phyloP scores from a whole-genome alignment of 2,888 invertebrate species.

The Reticulitermes lucifugus region DNA sequence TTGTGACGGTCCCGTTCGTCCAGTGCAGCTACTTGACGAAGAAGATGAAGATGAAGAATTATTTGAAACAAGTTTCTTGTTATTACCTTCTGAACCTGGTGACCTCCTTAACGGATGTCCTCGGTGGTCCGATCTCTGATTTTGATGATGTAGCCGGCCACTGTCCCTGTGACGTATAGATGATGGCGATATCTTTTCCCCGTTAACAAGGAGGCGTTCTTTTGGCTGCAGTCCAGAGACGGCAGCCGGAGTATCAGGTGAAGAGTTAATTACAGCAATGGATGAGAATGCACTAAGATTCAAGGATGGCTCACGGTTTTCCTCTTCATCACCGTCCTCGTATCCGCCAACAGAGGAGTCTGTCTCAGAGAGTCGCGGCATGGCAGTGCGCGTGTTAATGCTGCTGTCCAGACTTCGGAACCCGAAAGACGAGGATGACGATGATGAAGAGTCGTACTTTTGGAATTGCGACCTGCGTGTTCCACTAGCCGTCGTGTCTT shows the following conservation, averaged over 20 bases:
- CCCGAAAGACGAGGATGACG: constrained; percentile 70
- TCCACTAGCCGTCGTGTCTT: constrained; percentile 65
- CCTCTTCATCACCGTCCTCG: constrained; percentile 68
- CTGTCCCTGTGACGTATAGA: constrained; percentile 52
- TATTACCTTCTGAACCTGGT: constrained; percentile 59
- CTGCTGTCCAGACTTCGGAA: constrained; percentile 74
- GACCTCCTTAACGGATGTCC: constrained; percentile 56
- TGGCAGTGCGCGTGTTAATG: constrained; percentile 63
- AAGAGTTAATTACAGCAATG: constrained; percentile 47
- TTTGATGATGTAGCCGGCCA: constrained; percentile 41
- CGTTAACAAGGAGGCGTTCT: constrained; percentile 45
- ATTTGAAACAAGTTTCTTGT: constrained; percentile 59
- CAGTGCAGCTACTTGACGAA: constrained; percentile 54
- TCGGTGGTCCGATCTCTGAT: constrained; percentile 34
- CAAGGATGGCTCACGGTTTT: constrained; percentile 58
- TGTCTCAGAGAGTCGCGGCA: constrained; percentile 62
- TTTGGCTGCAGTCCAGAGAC: constrained; percentile 42
- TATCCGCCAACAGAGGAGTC: constrained; percentile 68
- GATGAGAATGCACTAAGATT: constrained; percentile 50
- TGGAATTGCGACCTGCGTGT: constrained; percentile 70
- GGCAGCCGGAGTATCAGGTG: constrained; percentile 47
- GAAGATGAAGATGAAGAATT: constrained; percentile 59
- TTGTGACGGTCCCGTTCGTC: constrained; percentile 16
- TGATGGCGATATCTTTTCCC: constrained; percentile 57
- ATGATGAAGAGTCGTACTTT: constrained; percentile 62